These are phyloP conservation scores for Myotis lucifugus DNA, from an alignment of 2,113 vertebrate species.

Conservation along the genomic window DNA sequence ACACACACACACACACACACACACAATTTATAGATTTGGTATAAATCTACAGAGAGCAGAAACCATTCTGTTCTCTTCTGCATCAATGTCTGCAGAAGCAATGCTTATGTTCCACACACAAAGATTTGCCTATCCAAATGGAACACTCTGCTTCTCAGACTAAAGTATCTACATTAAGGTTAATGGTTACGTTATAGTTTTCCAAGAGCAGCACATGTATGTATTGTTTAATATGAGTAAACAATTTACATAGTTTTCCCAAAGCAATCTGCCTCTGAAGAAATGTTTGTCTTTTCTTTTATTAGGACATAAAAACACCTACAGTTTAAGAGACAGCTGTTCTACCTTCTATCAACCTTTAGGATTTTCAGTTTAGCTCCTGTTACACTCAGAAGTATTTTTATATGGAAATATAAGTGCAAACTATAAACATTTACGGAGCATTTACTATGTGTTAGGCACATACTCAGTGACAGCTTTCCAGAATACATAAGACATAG, in stretches of 20 bases:
- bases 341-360: background rate
- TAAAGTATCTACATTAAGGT: background rate
- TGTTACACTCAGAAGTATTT: background rate
- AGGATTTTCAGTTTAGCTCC: background rate
- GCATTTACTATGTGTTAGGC: slow-evolving; percentile 14
- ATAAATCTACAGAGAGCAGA: background rate
- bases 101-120: background rate
- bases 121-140: slow-evolving; percentile 30
- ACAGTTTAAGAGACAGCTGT: slow-evolving; percentile 20
- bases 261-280: background rate
- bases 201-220: background rate
- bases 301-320: background rate
- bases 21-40: background rate
- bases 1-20: background rate
- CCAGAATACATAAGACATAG: slow-evolving; percentile 9
- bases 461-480: background rate
- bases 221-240: background rate
- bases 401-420: slow-evolving; percentile 34
- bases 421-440: background rate
- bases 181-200: slow-evolving; percentile 27
- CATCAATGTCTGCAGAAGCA: background rate
- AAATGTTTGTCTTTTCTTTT: background rate
- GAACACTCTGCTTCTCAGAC: background rate
- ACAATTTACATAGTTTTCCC: slow-evolving; percentile 19
- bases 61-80: background rate